A percentile compares a stretch with the other conserved stretches of the same genome.
These are phyloP conservation scores for Cephalotes varians DNA, from an alignment of 2,888 invertebrate species.

Conservation along the genomic window DNA sequence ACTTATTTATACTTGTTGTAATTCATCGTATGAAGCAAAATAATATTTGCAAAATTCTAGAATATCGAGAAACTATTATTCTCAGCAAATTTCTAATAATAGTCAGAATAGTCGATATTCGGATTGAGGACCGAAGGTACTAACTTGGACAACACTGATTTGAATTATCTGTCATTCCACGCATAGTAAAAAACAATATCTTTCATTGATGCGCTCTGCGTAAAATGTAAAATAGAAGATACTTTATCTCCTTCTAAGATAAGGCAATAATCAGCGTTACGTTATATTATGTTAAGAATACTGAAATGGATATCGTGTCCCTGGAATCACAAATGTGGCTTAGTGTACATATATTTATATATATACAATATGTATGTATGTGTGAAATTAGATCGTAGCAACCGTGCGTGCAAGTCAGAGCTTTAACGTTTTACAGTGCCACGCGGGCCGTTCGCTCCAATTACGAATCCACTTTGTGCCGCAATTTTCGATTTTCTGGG, in stretches of 20 bases:
- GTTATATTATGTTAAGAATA: constrained; percentile 40
- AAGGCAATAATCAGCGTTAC: constrained; percentile 33
- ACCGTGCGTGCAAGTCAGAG: constrained; percentile 32
- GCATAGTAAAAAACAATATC: background rate
- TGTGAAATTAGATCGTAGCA: constrained; percentile 38
- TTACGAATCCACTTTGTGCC: constrained; percentile 41
- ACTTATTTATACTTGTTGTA: too few relatives aligned
- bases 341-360: background rate
- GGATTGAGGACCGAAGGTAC: background rate
- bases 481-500: constrained; percentile 52
- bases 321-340: constrained; percentile 36
- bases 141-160: background rate
- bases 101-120: background rate
- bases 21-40: background rate
- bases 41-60: background rate
- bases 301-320: constrained; percentile 37
- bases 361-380: background rate
- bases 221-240: background rate
- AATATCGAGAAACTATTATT: background rate
- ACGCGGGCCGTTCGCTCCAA: constrained; percentile 42
- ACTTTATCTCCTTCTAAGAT: constrained; percentile 20
- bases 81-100: background rate
- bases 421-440: constrained; percentile 40
- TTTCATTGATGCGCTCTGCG: constrained; percentile 5
- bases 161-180: background rate